Base-by-base conservation (phyloP, 2,113 vertebrate species). In the Penelope pileata region DNA sequence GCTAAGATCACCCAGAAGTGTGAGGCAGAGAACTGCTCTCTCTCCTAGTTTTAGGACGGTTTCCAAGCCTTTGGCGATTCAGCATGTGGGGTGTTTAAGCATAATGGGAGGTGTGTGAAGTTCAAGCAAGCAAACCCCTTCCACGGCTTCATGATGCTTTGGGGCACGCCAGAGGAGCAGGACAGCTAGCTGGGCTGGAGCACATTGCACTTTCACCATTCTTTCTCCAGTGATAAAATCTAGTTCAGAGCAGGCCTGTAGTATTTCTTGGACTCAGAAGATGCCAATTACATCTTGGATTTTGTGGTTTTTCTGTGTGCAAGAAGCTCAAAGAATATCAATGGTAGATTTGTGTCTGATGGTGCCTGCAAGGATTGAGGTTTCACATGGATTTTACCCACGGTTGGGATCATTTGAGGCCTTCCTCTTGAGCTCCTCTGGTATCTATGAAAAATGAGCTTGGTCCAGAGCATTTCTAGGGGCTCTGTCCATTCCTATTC, bases 401-500 rank as follows among this genome's bases (percentile, higher is more conserved):
- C 48, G 50, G 23, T 16, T 56, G 51, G 47, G n/a, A 60, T 77
- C 64, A 63, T 75, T 82, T 30, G 63, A 48, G 74, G 53, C 73
- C 70, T 40, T 92, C 47, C 19, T 69, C 66, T 43, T 38, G 74
- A 84, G 7, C 14, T 82, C 30, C 78, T 82, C 60, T 43, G 47
- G 32, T 68, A 21, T 56, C 50, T 85, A 4, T 72, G 56, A 76
- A 73, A 82, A 90, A 83, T 15, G 16, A 85, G n/a, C 45, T 82
- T 62, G 38, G 75, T 85, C 88, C 67, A 87, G 82, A 82, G 34
- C 53, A 36, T 45, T 24, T 53, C 66, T 79, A 45, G 27, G 53
- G 40, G 75, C 73, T 84, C 53, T 73, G 62, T 82, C 58, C 85
- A 95, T 95, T 51, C 78, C 54, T 73, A 16, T 79, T 91, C 85